phyloP scores from a whole-genome alignment of 2,797 vertebrate species.

The Poecile montanus region DNA sequence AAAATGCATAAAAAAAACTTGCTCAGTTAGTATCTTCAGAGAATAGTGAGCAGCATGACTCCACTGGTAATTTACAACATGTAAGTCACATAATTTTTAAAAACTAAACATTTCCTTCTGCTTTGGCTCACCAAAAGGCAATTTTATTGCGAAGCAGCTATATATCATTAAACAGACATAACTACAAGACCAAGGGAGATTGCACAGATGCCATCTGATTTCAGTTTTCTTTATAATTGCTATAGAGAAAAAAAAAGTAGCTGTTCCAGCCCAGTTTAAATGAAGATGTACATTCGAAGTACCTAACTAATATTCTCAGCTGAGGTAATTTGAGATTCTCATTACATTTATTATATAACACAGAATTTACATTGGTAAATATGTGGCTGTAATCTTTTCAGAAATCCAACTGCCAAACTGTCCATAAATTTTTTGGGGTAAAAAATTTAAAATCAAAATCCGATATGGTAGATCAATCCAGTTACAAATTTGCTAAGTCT shows the following conservation, averaged over 20 bases:
- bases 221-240: slow-evolving; percentile 12
- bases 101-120: neutral
- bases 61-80: neutral
- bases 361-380: slow-evolving; percentile 9
- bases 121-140: slow-evolving; percentile 42
- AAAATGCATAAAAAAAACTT: neutral
- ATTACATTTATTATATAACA: neutral
- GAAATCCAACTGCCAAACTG: neutral
- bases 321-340: neutral
- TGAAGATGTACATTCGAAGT: neutral
- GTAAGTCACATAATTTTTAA: neutral
- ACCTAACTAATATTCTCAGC: neutral
- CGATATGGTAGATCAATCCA: neutral
- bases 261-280: slow-evolving; percentile 28
- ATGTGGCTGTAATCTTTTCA: neutral
- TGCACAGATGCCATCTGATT: neutral
- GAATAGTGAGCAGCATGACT: neutral
- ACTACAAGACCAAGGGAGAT: slow-evolving; percentile 1
- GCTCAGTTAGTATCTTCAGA: neutral
- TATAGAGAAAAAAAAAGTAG: neutral
- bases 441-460: neutral
- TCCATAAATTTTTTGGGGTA: neutral
- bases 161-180: neutral
- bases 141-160: neutral
- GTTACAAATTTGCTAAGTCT: neutral